Evolutionary conservation across 2,888 invertebrate genomes (phyloP), one percentile per base, ranked within the genome.

Genomic region (Aphodius granarius): DNA sequence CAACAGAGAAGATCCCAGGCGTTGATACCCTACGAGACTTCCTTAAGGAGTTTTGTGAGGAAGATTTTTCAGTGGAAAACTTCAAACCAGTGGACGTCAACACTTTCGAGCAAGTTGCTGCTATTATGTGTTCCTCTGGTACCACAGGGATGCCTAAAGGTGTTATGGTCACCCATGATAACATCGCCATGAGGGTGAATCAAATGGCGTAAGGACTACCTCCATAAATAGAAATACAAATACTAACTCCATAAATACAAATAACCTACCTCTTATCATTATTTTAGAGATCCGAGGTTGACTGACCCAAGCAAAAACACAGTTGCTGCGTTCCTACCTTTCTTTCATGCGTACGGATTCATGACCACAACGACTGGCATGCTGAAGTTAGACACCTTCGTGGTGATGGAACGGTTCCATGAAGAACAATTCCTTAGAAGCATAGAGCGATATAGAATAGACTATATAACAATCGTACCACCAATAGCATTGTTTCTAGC

Each of bases 61-160:
- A 23, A 20, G 71, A 63, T 62, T 76, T 66, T 17, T 22, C 75
- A 21, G 75, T 75, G n/a, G 70, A 21, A 9, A 71, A 71, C 2
- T 78, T 79, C 63, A 70, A 71, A 71, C 78, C 78, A 15, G 65
- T 73, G 19, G 66, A 64, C 23, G 72, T 75, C 2, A 64, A 74
- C 9, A 71, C 81, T n/a, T 75, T 82, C 73, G 76, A 80, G 17
- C 79, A 81, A 2, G 77, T 81, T 0, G 82, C 83, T 13, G 79
- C 81, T 43, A 80, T 84, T 63, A 71, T 92, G 76, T 92, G 91
- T 84, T 93, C 93, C 63, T 93, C 93, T 75, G 93, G 93, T 66
- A 94, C 94, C 0, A 91, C 91, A 13, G 93, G 93, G 0, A 85
- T 92, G 81, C 91, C 92, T 0, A 93, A 93, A 85, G 92, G 91